A percentile compares a stretch with the other conserved stretches of the same genome.
Evolutionary conservation across 2,797 vertebrate species (phyloP).

Genomic region (Semotilus atromaculatus): DNA sequence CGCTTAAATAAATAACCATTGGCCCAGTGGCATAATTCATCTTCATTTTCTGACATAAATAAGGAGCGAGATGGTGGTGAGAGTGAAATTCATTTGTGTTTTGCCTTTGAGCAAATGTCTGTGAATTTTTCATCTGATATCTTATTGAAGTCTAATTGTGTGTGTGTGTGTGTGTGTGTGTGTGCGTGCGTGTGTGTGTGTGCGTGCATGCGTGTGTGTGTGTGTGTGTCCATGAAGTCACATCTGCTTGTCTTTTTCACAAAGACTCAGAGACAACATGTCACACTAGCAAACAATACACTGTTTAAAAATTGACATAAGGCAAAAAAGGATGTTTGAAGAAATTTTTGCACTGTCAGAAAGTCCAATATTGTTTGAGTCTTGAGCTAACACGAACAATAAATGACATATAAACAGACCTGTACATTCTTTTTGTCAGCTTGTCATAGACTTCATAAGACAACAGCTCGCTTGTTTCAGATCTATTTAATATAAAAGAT

Average conservation of each 20-base stretch:
- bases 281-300: background rate
- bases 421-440: conserved; percentile 9
- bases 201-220: too few relatives aligned
- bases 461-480: background rate
- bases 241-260: conserved; percentile 28
- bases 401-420: conserved; percentile 14
- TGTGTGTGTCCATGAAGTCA: conserved; percentile 5
- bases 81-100: conserved; percentile 56
- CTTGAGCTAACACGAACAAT: background rate
- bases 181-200: conserved; percentile 23
- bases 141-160: conserved; percentile 55
- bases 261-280: conserved; percentile 1
- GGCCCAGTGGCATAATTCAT: conserved; percentile 52
- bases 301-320: background rate
- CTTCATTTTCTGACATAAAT: conserved; percentile 60
- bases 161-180: conserved; percentile 25
- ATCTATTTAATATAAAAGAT: conserved; percentile 1
- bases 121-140: conserved; percentile 59
- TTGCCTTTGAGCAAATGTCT: conserved; percentile 59
- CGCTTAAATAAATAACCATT: conserved; percentile 58
- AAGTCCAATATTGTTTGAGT: conserved; percentile 14
- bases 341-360: background rate
- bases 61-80: conserved; percentile 49
- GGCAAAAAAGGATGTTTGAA: background rate
- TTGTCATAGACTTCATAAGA: conserved; percentile 11